Base-by-base conservation (phyloP, 2,113 vertebrate genomes). In the Conger conger region DNA sequence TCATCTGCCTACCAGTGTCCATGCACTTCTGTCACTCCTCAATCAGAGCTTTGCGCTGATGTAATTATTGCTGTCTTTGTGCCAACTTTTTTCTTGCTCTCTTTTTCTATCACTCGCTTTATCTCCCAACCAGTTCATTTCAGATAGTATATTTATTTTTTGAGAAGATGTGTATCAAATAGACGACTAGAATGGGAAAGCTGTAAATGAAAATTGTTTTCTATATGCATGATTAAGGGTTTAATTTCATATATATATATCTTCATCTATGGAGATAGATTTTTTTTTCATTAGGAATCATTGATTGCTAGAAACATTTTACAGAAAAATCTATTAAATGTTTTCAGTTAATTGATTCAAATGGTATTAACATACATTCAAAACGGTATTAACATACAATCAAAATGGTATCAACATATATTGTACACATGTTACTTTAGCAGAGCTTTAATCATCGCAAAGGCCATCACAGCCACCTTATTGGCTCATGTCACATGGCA, bases 41-140 rank as follows among this genome's bases (percentile, higher is more conserved):
- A 38, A 30, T 60, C 83, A 79, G 76, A 78, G 83, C 76, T 23
- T 36, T 53, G 82, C 37, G 18, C 38, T 77, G 82, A 60, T 76
- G 68, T 76, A 79, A 79, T 37, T 37, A 40, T 57, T 27, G 3
- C 63, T 60, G 23, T 20, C 23, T 80, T 38, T 20, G 8, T 73
- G n/a, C 27, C 68, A 33, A 33, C n/a, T 11, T 73, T 9, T 33
- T 11, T 33, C 68, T 73, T 13, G 1, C n/a, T 73, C n/a, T 33
- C 68, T 73, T 33, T 73, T 7, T 73, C 13, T 63, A 23, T 63
- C 23, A 5, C 23, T 63, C 23, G 27, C 23, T n/a, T 33, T 73
- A 1, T 73, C 68, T 73, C 68, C n/a, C 4, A 4, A 27, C 7
- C 57, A 63, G 57, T 20, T 63, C 6, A 2, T 27, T 63, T 63